Percentiles rank a stretch among this genome's conserved stretches.
These are phyloP conservation scores for Halichoerus grypus DNA, from an alignment of 2,113 vertebrate genomes.

Conservation along the genomic window DNA sequence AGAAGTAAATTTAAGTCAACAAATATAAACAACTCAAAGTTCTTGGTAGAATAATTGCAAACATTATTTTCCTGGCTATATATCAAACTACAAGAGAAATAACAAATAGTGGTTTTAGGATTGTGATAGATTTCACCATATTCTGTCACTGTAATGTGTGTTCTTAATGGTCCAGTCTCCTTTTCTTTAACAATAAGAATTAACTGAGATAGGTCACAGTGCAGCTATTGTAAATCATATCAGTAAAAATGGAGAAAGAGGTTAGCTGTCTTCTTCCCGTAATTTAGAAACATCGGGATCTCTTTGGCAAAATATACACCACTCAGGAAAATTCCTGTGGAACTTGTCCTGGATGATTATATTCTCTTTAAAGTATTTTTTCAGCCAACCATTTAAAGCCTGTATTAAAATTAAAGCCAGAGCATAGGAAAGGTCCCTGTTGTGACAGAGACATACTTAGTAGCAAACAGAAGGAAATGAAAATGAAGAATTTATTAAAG, in stretches of 20 bases:
- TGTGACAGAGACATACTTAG: constrained; percentile 31
- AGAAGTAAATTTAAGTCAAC: constrained; percentile 87
- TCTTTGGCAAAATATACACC: not conserved
- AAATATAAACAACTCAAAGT: constrained; percentile 82
- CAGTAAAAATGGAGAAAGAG: constrained; percentile 10
- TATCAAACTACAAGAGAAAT: constrained; percentile 76
- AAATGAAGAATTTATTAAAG: constrained; percentile 54
- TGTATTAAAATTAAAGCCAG: constrained; percentile 44
- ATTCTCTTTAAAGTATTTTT: constrained; percentile 35
- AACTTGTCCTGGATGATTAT: not conserved
- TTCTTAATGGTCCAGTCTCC: constrained; percentile 8
- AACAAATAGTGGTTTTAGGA: constrained; percentile 56
- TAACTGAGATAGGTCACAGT: not conserved
- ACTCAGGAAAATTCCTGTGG: constrained; percentile 35
- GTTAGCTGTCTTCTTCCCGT: not conserved
- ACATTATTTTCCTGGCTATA: constrained; percentile 63
- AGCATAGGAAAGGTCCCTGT: not conserved
- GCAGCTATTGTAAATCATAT: constrained; percentile 22
- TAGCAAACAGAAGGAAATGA: constrained; percentile 49
- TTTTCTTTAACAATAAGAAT: constrained; percentile 54
- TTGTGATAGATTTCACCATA: constrained; percentile 18
- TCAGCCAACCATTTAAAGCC: constrained; percentile 15
- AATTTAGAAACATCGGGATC: constrained; percentile 45
- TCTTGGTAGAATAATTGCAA: constrained; percentile 81
- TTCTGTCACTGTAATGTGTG: constrained; percentile 53